Evolutionary conservation across 2,113 vertebrate genomes (phyloP).

Genomic region (Menidia beryllina): DNA sequence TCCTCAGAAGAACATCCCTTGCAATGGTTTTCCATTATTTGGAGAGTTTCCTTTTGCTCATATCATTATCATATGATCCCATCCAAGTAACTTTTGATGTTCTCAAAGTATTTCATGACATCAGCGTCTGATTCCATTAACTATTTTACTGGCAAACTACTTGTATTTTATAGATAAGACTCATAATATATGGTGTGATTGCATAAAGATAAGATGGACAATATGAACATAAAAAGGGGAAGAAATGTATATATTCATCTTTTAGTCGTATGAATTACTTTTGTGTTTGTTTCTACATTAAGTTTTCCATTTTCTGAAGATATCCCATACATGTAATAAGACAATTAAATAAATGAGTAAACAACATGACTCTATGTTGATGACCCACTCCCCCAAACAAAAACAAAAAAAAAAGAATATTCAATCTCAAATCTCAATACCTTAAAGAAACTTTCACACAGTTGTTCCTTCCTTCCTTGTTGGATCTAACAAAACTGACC

Average conservation of each 20-base stretch:
- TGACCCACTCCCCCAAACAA: no score
- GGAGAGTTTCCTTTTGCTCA: not conserved
- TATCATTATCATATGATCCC: not conserved
- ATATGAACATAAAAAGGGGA: not conserved
- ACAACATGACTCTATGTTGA: not conserved
- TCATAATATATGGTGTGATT: not conserved
- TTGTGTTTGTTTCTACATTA: not conserved
- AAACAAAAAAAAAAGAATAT: no score
- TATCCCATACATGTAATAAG: not conserved
- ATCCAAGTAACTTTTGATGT: not conserved
- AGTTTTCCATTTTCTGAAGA: not conserved
- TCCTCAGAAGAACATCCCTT: not conserved
- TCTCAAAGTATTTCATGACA: not conserved
- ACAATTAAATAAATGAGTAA: not conserved
- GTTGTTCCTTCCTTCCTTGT: not conserved
- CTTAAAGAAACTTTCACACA: not conserved
- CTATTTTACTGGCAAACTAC: not conserved
- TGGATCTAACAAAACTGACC: not conserved
- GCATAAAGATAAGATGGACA: not conserved
- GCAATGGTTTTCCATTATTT: not conserved
- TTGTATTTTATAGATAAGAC: not conserved
- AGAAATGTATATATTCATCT: not conserved
- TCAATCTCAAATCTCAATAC: not conserved
- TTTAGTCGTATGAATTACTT: not conserved
- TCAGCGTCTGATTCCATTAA: not conserved